Evolutionary conservation across 1,140 invertebrate species (phyloP), one percentile per base, ranked within the genome.

Genomic region (Eriosoma lanigerum): DNA sequence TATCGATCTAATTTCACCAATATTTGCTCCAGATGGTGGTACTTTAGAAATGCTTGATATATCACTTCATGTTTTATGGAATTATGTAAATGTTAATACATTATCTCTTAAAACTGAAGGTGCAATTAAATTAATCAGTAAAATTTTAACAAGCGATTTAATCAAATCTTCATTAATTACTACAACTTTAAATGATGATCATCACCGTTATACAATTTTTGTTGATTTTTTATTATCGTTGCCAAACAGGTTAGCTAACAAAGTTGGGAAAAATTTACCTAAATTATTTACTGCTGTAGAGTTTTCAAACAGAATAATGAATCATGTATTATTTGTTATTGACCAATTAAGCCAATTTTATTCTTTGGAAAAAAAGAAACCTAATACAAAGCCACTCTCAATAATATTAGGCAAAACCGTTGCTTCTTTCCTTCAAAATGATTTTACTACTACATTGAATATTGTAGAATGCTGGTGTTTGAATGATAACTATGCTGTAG

Each of bases 231-330:
- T 93, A 54, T 85, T 90, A 0, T 90, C 90, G 2, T 82, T 93
- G 66, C 92, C 92, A 0, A 89, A 87, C 82, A 85, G 89, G 82
- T 85, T 93, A 1, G 90, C 91, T 6, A 94, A 94, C 84, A 88
- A 87, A 82, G 81, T 91, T 12, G 84, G 89, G 60, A 85, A 84
- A 1, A 85, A 89, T 58, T 85, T 89, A 2, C 88, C 89, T 0
- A 85, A 88, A 52, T 86, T 87, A n/a, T 93, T 92, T 84, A 84
- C 86, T 0, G 85, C 87, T 0, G 85, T 88, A n/a, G 86, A 87
- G 24, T 93, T 89, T 84, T 85, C 88, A 1, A 88, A 88, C 81
- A 83, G 89, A n/a, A 83, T 93, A 0, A 85, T 88, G 21, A 88
- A 88, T 82, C 90, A 93, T 82, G 83, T 92, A 85, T 86, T 6